Conservation (phyloP, 2,113 vertebrate genomes). For the Bettongia penicillata region DNA sequence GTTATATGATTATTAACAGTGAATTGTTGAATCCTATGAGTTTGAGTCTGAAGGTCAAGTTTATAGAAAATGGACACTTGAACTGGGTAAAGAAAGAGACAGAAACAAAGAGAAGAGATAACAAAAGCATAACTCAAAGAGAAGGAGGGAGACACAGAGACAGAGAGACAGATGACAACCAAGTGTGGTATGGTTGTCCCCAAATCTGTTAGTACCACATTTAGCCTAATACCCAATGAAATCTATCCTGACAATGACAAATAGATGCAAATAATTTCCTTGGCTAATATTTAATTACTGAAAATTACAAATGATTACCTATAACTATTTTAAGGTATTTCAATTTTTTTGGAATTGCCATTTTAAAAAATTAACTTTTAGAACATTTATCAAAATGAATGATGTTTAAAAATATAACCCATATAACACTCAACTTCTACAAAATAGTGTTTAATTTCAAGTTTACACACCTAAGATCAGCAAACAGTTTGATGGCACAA, state of each 20-base stretch:
- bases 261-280: background rate
- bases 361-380: background rate
- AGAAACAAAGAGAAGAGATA: background rate
- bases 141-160: background rate
- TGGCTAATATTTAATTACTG: background rate
- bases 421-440: background rate
- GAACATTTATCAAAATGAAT: background rate
- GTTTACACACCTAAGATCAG: background rate
- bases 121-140: background rate
- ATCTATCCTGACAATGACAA: background rate
- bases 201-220: background rate
- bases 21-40: background rate
- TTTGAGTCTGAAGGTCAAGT: background rate
- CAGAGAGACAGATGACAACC: background rate
- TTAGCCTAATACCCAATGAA: background rate
- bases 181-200: background rate
- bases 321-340: background rate
- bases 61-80: background rate
- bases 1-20: background rate
- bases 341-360: background rate
- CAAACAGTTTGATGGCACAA: background rate
- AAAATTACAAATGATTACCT: background rate
- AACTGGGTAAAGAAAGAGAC: background rate
- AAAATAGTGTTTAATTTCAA: background rate
- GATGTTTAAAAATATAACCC: background rate